phyloP scores from a whole-genome alignment of 2,888 invertebrate species.

The Mantis religiosa region DNA sequence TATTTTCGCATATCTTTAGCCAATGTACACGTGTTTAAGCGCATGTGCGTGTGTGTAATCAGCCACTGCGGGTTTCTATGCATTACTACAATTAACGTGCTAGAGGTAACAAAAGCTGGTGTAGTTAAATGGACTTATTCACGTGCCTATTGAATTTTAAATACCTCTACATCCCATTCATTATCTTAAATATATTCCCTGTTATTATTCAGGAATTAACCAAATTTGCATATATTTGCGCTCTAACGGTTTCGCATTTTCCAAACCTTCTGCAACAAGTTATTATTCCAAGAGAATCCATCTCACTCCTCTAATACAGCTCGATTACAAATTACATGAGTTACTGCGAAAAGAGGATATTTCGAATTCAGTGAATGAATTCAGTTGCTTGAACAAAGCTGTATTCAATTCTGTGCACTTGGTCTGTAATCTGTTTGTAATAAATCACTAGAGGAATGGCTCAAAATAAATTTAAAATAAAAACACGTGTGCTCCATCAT shows the following conservation, averaged over 20 bases:
- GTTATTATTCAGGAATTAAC: background rate
- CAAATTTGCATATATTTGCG: background rate
- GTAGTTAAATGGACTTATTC: background rate
- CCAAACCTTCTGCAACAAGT: background rate
- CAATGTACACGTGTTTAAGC: background rate
- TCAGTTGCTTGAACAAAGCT: background rate
- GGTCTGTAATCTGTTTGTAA: too few species aligned
- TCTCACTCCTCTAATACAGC: background rate
- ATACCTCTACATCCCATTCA: background rate
- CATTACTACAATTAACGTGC: background rate
- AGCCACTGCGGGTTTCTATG: background rate
- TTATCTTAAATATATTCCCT: background rate
- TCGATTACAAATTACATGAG: background rate
- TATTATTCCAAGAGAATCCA: background rate
- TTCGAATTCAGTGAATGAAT: background rate
- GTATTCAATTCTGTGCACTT: background rate
- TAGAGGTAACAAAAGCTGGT: background rate
- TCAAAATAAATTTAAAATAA: too few species aligned
- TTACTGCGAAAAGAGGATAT: background rate
- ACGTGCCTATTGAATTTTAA: background rate
- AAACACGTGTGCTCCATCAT: too few species aligned
- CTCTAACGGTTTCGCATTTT: background rate
- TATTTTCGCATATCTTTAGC: too few species aligned
- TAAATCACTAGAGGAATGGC: too few species aligned
- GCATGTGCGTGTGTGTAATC: background rate